Evolutionary conservation across 1,140 invertebrate species (phyloP), one percentile per base, ranked within the genome.

Genomic region (Drosophila littoralis): DNA sequence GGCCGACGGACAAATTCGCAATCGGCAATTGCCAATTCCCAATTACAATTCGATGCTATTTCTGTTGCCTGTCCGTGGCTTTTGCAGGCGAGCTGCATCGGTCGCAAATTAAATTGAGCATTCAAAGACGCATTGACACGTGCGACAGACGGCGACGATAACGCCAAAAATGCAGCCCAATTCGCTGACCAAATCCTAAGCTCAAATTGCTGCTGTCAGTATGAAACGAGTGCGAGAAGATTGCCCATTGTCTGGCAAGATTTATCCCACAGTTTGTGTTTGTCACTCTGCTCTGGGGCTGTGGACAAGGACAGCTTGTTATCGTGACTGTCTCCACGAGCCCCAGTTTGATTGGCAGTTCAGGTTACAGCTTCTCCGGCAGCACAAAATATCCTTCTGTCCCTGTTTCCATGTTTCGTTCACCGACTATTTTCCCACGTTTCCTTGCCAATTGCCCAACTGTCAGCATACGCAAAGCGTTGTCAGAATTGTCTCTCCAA

Each of bases 21-120:
- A 67, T 60, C 65, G 40, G 22, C 42, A 51, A 54, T 60, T 42
- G 35, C 5, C 45, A 12, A 55, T 22, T n/a, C 67, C 7, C 73
- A 66, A 76, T 76, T 76, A 72, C 60, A 76, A 76, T 72, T 72
- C 54, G 72, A 66, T 76, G 72, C 40, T 33, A 33, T 72, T 76
- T 76, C 40, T 38, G 45, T n/a, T 72, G 51, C 33, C 40, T 17
- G 22, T 5, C 3, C 22, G 22, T 28, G 22, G 22, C 17, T 17
- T 17, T 17, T 32, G 17, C 35, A 6, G 17, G 33, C 15, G 35
- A 15, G 10, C 8, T 45, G 42, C 5, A 28, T 7, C 67, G 64
- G 69, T 67, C 70, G 51, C 63, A 88, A 88, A 84, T 89, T 89
- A 89, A 89, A 89, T 89, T 89, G 84, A 89, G 85, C 84, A 89